phyloP scores from a whole-genome alignment of 2,888 invertebrate species.

The Ennomos erosarius region DNA sequence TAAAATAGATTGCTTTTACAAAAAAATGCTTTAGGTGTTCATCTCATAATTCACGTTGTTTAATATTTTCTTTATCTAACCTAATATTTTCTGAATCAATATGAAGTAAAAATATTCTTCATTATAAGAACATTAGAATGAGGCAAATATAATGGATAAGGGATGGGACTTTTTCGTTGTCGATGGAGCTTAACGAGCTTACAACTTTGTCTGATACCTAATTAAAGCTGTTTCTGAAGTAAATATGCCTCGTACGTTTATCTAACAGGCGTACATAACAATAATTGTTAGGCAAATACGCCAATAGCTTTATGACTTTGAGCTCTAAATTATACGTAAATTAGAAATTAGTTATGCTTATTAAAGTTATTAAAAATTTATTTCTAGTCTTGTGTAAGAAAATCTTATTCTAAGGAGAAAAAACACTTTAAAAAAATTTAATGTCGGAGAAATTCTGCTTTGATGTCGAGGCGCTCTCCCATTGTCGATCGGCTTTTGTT shows the following conservation, averaged over 20 bases:
- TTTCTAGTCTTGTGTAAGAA: too few species aligned
- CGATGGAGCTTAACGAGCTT: constrained; percentile 11
- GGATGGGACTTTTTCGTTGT: constrained; percentile 12
- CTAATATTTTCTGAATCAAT: too few species aligned
- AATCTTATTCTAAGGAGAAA: not conserved
- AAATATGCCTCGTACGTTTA: constrained; percentile 1
- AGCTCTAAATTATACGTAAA: too few species aligned
- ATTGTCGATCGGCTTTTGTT: constrained; percentile 57
- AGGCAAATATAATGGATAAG: too few species aligned
- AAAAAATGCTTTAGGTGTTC: not conserved
- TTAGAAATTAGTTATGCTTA: too few species aligned
- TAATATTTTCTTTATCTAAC: too few species aligned
- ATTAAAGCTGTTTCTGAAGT: constrained; percentile 24
- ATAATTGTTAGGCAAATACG: not conserved
- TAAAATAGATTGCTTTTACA: constrained; percentile 11
- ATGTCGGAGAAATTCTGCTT: constrained; percentile 43
- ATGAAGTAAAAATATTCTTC: too few species aligned
- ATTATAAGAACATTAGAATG: too few species aligned
- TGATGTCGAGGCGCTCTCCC: constrained; percentile 47
- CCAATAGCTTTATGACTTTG: too few species aligned
- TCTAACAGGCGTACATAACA: constrained; percentile 4
- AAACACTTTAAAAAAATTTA: constrained; percentile 7
- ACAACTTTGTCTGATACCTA: constrained; percentile 16
- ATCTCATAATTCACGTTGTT: too few species aligned
- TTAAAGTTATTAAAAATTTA: too few species aligned